Base-by-base conservation (phyloP, 2,797 vertebrate species). In the Myotis pilosus region DNA sequence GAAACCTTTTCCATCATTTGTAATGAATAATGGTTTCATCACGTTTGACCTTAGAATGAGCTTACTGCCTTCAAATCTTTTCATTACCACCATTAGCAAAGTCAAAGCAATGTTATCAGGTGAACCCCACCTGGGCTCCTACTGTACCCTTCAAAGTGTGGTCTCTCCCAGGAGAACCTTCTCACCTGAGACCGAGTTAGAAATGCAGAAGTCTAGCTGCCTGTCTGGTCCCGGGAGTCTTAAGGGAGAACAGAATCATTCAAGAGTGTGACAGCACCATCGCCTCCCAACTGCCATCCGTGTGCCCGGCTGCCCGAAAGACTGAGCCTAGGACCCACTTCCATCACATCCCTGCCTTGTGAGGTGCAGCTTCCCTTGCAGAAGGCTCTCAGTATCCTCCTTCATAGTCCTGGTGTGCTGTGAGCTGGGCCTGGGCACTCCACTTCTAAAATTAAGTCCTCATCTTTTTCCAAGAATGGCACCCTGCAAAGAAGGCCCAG, bases 21-120 rank as follows among this genome's bases (percentile, higher is more conserved):
- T 89, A 28, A 91, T 81, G 87, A 69, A 84, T n/a, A 93, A 87
- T 38, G 33, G n/a, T 95, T 96, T 94, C 87, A 91, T 64, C 92
- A 96, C 36, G 83, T 96, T 92, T 68, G 72, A 91, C 36, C 49
- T 91, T 90, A 92, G 97, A 95, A 62, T 74, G 33, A 76, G 49
- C 12, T 84, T 84, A 22, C 53, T 69, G 38, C 57, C 47, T 92
- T 92, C 28, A 86, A 82, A 75, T 92, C 12, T 88, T 95, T 94
- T 92, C 55, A 87, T 81, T 64, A 62, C 44, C 66, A 30, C 28
- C 79, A 75, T 49, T 51, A 71, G 22, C 20, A 79, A 86, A 95
- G 82, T 91, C 64, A 72, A 64, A 91, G 25, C 74, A 76, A 83
- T 60, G 4, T 80, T 79, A 95, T 86, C 55, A 82, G 66, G 33